These are phyloP conservation scores for Drosophila albomicans DNA, from an alignment of 1,140 invertebrate genomes.

Conservation along the genomic window DNA sequence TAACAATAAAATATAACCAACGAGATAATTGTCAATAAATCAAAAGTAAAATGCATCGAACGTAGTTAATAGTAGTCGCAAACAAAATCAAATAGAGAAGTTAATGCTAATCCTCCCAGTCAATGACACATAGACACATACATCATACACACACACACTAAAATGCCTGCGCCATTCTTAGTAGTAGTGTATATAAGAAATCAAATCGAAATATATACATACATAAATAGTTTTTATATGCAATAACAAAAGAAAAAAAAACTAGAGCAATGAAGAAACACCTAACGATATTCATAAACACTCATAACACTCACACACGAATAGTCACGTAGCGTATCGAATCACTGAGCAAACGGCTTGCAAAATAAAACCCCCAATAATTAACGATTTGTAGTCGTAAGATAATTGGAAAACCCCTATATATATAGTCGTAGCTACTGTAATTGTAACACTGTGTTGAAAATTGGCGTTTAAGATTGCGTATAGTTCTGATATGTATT, in stretches of 20 bases:
- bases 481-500: constrained; percentile 55
- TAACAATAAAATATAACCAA: constrained; percentile 67
- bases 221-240: constrained; percentile 73
- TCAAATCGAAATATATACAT: constrained; percentile 37
- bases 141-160: constrained; percentile 35
- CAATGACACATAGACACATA: constrained; percentile 4
- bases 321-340: constrained; percentile 64
- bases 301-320: constrained; percentile 30
- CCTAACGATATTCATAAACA: constrained; percentile 59
- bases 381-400: constrained; percentile 60
- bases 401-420: constrained; percentile 29
- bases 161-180: constrained; percentile 57
- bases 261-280: constrained; percentile 68
- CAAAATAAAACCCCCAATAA: constrained; percentile 46
- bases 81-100: constrained; percentile 51
- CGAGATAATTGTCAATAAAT: constrained; percentile 81
- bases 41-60: constrained; percentile 81
- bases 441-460: constrained; percentile 57
- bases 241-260: constrained; percentile 43
- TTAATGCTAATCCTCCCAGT: constrained; percentile 30
- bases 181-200: constrained; percentile 74
- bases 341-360: constrained; percentile 65
- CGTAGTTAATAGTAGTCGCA: constrained; percentile 57
- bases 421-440: constrained; percentile 47
- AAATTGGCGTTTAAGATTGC: constrained; percentile 57